Conservation (phyloP, 1,140 invertebrate genomes). For the Drosophila bipectinata region DNA sequence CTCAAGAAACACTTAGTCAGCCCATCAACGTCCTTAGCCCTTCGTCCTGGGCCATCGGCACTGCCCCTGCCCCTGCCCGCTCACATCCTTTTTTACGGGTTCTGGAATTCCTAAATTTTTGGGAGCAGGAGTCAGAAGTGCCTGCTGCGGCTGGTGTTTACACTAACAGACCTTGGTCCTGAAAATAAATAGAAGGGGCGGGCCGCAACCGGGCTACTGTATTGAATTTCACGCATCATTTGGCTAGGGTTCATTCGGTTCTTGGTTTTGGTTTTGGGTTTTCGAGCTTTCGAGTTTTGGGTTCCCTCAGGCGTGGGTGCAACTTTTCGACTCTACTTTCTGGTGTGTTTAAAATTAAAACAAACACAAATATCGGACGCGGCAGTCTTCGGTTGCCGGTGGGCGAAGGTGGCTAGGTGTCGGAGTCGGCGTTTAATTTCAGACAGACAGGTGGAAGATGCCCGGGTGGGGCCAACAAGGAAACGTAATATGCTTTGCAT, state of each 20-base stretch:
- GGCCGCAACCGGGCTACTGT: constrained; percentile 45
- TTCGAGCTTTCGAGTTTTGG: not conserved
- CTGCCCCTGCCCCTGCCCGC: not conserved
- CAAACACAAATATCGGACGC: constrained; percentile 66
- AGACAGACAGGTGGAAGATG: constrained; percentile 57
- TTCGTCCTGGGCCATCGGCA: constrained; percentile 1
- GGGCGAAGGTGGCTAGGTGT: constrained; percentile 60
- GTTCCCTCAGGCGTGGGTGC: constrained; percentile 42
- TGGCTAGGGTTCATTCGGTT: constrained; percentile 61
- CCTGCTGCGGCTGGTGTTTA: constrained; percentile 31
- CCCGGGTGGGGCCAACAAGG: constrained; percentile 1
- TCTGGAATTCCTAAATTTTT: constrained; percentile 7
- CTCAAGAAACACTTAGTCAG: constrained; percentile 76
- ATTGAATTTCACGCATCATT: constrained; percentile 82
- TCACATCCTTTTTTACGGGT: constrained; percentile 32
- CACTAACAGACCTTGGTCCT: constrained; percentile 37
- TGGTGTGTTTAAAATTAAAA: constrained; percentile 69
- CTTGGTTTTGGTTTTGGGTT: constrained; percentile 28
- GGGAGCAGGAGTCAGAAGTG: constrained; percentile 15
- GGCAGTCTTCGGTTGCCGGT: not conserved
- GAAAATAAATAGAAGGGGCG: constrained; percentile 15
- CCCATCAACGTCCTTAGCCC: constrained; percentile 27
- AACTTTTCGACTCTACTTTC: constrained; percentile 66
- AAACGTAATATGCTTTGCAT: constrained; percentile 61
- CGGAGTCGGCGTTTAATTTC: constrained; percentile 57